phyloP scores from a whole-genome alignment of 2,888 invertebrate genomes.

The Eulithis prunata region DNA sequence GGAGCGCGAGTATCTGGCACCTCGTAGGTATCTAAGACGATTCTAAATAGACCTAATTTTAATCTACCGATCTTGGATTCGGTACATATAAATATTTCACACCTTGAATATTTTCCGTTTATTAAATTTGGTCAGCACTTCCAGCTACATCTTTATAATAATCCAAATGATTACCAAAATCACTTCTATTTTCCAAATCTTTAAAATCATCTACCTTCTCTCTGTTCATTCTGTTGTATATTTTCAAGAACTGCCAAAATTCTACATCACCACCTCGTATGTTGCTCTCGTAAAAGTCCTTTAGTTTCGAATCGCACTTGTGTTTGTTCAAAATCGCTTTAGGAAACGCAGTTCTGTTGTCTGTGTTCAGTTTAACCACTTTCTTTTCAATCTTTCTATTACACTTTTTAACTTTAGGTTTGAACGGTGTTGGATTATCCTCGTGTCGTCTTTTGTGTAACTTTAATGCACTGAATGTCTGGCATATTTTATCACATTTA shows the following conservation, averaged over 20 bases:
- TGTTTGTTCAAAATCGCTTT: conserved; percentile 67
- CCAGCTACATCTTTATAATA: conserved; percentile 23
- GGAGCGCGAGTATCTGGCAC: too few relatives aligned
- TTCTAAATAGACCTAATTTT: too few relatives aligned
- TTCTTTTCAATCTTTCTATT: conserved; percentile 2
- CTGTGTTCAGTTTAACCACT: conserved; percentile 28
- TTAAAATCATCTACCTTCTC: conserved; percentile 66
- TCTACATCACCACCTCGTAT: conserved; percentile 70
- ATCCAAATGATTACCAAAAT: conserved; percentile 60
- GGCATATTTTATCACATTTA: conserved; percentile 67
- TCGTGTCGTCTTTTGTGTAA: conserved; percentile 66
- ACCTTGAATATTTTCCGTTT: background rate
- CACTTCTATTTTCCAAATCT: conserved; percentile 58
- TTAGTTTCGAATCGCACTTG: conserved; percentile 65
- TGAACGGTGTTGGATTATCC: conserved; percentile 61
- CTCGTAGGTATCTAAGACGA: too few relatives aligned
- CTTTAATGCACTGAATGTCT: conserved; percentile 61
- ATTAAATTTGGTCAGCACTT: conserved; percentile 1
- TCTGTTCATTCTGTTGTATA: conserved; percentile 67
- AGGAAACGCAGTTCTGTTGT: conserved; percentile 19
- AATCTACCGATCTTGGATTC: too few relatives aligned
- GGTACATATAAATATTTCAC: too few relatives aligned
- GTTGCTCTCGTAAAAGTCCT: conserved; percentile 66
- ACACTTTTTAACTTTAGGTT: conserved; percentile 37
- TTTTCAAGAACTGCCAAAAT: conserved; percentile 76